Base-by-base conservation (phyloP, 2,113 vertebrate genomes). In the Carassius auratus region DNA sequence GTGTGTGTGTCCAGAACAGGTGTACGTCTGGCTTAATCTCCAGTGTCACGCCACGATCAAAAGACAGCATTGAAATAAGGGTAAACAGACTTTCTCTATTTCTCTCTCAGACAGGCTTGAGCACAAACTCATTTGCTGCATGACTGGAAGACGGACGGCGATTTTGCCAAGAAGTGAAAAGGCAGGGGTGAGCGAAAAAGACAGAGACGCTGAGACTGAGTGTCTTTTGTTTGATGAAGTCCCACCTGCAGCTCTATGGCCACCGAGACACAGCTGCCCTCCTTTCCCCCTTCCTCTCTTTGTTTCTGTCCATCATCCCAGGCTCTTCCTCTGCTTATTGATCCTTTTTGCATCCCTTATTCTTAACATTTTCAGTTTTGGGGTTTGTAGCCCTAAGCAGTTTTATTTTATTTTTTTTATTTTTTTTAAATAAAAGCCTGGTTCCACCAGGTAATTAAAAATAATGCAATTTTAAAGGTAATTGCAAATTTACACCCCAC, bases 241-340 rank as follows among this genome's bases (percentile, higher is more conserved):
- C 87, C 87, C 87, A 88, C 85, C 87, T 88, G 87, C 87, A 88
- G 76, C 81, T 86, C 68, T 76, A 83, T 50, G 71, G 81, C 85
- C 69, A 86, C 79, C 62, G 81, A 88, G 50, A 48, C 48, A 76
- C 85, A 86, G 85, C 87, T 88, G 85, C 71, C 82, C 84, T 81
- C 55, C 73, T 62, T 61, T 57, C 59, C 78, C 86, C 74, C 55
- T 79, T 81, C 6, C 73, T 64, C 73, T 88, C 77, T 19, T 79
- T 33, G 38, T 57, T 66, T 84, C 82, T 81, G 52, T 66, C 73
- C 10, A 68, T 77, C 85, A 68, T 73, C 84, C 73, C 71, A 45
- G 48, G 9, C 73, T 81, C 79, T 38, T 74, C 61, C 78, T 50
- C 33, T 66, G 62, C 55, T 23, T 48, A 78, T 42, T 38, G 45